Conservation (phyloP, 1,140 invertebrate genomes). For the Diabrotica virgifera region DNA sequence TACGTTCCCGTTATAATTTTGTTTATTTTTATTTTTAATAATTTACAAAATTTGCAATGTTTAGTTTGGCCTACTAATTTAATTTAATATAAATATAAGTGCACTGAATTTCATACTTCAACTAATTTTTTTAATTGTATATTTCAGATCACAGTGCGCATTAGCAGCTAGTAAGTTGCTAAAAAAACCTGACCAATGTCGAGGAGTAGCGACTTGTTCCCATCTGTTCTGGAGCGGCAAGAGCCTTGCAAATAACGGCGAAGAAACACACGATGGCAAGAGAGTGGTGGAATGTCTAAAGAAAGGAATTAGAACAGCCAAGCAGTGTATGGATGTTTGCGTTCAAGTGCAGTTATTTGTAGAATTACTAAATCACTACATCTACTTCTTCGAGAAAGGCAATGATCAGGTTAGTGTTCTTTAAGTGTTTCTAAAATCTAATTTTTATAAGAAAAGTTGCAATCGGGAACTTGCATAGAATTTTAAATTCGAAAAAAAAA, state of each 20-base stretch:
- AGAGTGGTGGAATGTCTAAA: conserved; percentile 91
- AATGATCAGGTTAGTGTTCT: conserved; percentile 69
- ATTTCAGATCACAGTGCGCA: conserved; percentile 68
- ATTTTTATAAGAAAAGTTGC: too few relatives aligned
- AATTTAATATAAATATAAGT: too few relatives aligned
- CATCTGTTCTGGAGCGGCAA: conserved; percentile 97
- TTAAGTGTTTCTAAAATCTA: conserved; percentile 41
- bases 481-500: too few relatives aligned
- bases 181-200: conserved; percentile 96
- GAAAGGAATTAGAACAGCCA: conserved; percentile 91
- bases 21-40: too few relatives aligned
- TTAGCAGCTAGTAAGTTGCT: conserved; percentile 91
- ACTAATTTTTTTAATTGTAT: background rate
- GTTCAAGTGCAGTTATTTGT: conserved; percentile 95
- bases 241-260: conserved; percentile 61
- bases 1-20: too few relatives aligned
- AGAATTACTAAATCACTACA: conserved; percentile 91
- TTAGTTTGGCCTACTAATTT: too few relatives aligned
- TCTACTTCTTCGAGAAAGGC: conserved; percentile 92
- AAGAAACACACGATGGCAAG: conserved; percentile 85
- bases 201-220: conserved; percentile 86
- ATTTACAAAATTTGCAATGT: too few relatives aligned
- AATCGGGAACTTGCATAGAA: too few relatives aligned
- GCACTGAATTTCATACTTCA: background rate
- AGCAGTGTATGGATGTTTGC: conserved; percentile 96